Evolutionary conservation across 2,888 invertebrate species (phyloP), one percentile per base, ranked within the genome.

Genomic region (Cenopis cana): DNA sequence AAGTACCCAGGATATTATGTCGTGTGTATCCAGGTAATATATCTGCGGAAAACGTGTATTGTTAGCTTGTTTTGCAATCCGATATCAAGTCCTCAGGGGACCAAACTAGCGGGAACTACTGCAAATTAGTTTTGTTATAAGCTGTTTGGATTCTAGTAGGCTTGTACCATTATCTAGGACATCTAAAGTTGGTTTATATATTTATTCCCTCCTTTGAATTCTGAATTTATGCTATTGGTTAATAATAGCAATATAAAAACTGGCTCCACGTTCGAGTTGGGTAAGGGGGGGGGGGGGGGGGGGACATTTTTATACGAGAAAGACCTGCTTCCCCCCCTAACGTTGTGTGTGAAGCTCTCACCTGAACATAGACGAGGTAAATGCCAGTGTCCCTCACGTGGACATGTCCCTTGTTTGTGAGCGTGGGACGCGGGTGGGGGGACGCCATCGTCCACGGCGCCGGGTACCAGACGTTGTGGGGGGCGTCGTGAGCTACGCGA

Each of bases 341-440:
- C 46, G 8, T 46, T 46, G n/a, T n/a, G 8, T 5, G 18, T 8
- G 20, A 10, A 12, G 14, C 5, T 9, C 52, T 78, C 75, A 95
- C 95, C 94, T 96, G 96, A 0, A 96, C 96, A 82, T 97, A 97
- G 59, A 97, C 94, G 68, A 96, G 94, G 85, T 97, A 97, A 18
- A 97, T 90, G 36, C 97, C 97, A 0, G 95, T 87, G 76, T 96
- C 95, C 76, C 94, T 95, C 0, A 97, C 95, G 12, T 95, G 95
- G 0, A 97, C 87, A 64, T 94, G 94, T 0, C 97, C 97, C 73
- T 94, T 94, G 54, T 94, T 85, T 0, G 96, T 90, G 56, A 91
- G 91, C 70, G 96, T 96, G 74, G 95, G 94, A 20, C 94, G 89
- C 66, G 95, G 94, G 92, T 95, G 95, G 0, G 94, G 95, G 1